Base-by-base conservation (phyloP, 2,888 invertebrate genomes). In the Julus scanicus region DNA sequence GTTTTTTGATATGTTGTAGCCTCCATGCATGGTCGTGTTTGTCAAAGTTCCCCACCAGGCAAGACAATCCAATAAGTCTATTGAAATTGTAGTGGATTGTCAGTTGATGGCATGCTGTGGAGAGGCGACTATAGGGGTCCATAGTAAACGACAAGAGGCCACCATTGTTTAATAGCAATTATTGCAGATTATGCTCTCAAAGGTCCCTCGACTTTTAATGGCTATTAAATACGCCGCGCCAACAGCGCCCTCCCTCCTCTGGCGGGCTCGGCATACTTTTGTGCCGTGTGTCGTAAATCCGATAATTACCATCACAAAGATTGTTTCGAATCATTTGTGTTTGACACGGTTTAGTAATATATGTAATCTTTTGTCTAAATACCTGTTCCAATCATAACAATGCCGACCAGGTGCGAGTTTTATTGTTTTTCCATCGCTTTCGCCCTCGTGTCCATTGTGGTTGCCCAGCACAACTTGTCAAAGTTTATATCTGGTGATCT, bases 171-270 rank as follows among this genome's bases (percentile, higher is more conserved):
- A 63, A 63, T n/a, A n/a, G 63, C 63, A 63, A 63, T 63, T 63
- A 63, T 63, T n/a, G n/a, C n/a, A 63, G 63, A 63, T 63, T 63
- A 63, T n/a, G 63, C 63, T 63, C 63, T n/a, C 63, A 63, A 63
- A 63, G 63, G 63, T 17, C n/a, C 63, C 63, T 63, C 63, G n/a
- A 63, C 63, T 63, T n/a, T 4, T 63, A 63, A 63, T 63, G n/a
- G 63, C n/a, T 20, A n/a, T 63, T n/a, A 63, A 63, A 63, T 63
- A n/a, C 4, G n/a, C n/a, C 6, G 63, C 11, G n/a, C 63, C 13
- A 63, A 2, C n/a, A 63, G n/a, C 63, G n/a, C 63, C 63, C 63
- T 63, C 63, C 63, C 63, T 63, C n/a, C 8, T 15, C 53, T 3
- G 15, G 53, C 2, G 6, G 5, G 6, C 53, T 15, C 11, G 15